Evolutionary conservation across 2,113 vertebrate genomes (phyloP), one percentile per base, ranked within the genome.

Genomic region (Seriola aureovittata): DNA sequence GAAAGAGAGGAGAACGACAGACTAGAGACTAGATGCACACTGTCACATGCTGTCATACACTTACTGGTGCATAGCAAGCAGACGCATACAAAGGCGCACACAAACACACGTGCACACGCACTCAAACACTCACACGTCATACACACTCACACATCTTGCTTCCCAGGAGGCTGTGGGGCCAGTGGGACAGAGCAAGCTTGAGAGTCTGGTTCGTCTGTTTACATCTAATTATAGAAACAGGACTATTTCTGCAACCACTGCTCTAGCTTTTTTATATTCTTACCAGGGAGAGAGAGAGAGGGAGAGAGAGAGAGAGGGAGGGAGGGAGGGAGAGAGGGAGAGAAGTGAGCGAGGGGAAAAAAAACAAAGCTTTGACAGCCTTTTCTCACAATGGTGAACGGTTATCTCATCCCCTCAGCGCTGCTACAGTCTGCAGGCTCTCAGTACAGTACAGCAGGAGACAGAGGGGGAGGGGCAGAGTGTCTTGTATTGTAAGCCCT

Each of bases 181-280:
- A 92, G 85, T 89, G 92, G 90, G 92, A 93, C 92, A 87, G 86
- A 88, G 89, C 86, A 50, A 89, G 88, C 87, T 85, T 74, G 88
- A 89, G 85, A 91, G 88, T 89, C 82, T 90, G 86, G 73, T 88
- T 91, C 50, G 82, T 93, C 91, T 94, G 93, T 93, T 93, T 94
- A 93, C 88, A 89, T 94, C 92, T 94, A 94, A 94, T 94, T 94
- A 93, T 93, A 93, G 93, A 91, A 92, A 88, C 85, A 85, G 71
- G 74, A 91, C 89, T 94, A 94, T 93, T 94, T 94, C 87, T 93
- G 92, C 88, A 89, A 81, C 86, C 75, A 62, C 86, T 69, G 86
- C 86, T 89, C 75, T 59, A 66, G 84, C 79, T 88, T 91, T 91
- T 90, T 90, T 90, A 89, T 90, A 85, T 79, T 90, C 77, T 75